Evolutionary conservation across 1,140 invertebrate genomes (phyloP).

Genomic region (Caenorhabditis remanei): DNA sequence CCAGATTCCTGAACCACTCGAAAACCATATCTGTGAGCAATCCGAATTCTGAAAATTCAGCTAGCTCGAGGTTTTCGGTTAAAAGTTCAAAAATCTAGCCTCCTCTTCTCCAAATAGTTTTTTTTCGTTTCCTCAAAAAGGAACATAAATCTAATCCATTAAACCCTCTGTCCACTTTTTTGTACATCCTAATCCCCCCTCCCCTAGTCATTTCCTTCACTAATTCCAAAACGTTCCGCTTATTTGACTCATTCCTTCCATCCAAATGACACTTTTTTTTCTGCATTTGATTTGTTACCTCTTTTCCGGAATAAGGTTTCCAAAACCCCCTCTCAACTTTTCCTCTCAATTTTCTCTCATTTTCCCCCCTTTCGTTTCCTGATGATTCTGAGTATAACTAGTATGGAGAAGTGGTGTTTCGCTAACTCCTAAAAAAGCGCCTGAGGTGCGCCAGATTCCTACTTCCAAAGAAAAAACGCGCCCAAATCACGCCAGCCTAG

Average conservation of each 20-base stretch:
- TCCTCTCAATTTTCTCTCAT: not conserved
- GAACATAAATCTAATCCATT: not conserved
- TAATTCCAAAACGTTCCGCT: conserved; percentile 21
- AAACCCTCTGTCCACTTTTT: not conserved
- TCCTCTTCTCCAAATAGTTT: not conserved
- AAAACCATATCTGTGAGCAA: too few relatives aligned
- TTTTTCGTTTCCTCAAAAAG: not conserved
- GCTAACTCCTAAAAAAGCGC: too few relatives aligned
- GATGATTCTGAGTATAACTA: too few relatives aligned
- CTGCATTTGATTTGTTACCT: conserved; percentile 27
- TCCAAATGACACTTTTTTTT: not conserved
- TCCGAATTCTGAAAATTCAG: too few relatives aligned
- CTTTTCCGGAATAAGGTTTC: not conserved
- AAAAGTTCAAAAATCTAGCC: too few relatives aligned
- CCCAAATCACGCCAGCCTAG: too few relatives aligned
- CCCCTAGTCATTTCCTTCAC: too few relatives aligned
- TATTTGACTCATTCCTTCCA: not conserved
- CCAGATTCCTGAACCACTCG: too few relatives aligned
- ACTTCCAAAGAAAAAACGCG: too few relatives aligned
- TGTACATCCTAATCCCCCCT: not conserved
- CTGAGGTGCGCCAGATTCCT: too few relatives aligned
- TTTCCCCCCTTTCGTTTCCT: not conserved
- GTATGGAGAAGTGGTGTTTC: too few relatives aligned
- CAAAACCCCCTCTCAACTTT: not conserved
- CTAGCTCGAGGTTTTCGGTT: too few relatives aligned